Evolutionary conservation across 2,797 vertebrate species (phyloP).

Genomic region (Ispidina lecontei): DNA sequence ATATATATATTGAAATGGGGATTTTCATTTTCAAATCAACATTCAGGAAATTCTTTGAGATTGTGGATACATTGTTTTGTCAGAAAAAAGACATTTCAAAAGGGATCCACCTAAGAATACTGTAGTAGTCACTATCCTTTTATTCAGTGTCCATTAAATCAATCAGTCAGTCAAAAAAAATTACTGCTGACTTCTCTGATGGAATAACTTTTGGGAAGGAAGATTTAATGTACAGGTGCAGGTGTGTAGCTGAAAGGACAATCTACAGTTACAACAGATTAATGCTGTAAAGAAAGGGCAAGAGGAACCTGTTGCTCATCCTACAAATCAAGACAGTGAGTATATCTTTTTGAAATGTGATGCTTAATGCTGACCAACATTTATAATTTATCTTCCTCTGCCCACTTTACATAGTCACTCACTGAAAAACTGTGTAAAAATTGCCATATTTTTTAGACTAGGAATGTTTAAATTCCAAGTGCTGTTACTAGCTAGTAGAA

Average conservation of each 20-base stretch:
- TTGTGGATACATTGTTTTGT: not conserved
- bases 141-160: not conserved
- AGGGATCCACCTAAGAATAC: not conserved
- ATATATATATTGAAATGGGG: not conserved
- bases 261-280: not conserved
- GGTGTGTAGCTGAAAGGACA: not conserved
- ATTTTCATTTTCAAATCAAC: not conserved
- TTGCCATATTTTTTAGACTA: not conserved
- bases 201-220: not conserved
- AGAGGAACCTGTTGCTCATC: not conserved
- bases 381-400: not conserved
- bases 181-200: not conserved
- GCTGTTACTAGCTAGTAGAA: not conserved
- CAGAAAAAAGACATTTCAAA: not conserved
- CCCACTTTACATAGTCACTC: not conserved
- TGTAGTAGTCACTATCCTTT: not conserved
- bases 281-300: not conserved
- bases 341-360: not conserved
- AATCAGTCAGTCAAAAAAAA: not conserved
- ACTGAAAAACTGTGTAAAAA: not conserved
- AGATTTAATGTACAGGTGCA: not conserved
- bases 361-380: not conserved
- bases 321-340: not conserved
- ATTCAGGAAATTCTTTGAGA: not conserved
- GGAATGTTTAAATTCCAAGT: not conserved